Evolutionary conservation across 1,140 invertebrate species (phyloP).

Genomic region (Rhyacophila brunnea): DNA sequence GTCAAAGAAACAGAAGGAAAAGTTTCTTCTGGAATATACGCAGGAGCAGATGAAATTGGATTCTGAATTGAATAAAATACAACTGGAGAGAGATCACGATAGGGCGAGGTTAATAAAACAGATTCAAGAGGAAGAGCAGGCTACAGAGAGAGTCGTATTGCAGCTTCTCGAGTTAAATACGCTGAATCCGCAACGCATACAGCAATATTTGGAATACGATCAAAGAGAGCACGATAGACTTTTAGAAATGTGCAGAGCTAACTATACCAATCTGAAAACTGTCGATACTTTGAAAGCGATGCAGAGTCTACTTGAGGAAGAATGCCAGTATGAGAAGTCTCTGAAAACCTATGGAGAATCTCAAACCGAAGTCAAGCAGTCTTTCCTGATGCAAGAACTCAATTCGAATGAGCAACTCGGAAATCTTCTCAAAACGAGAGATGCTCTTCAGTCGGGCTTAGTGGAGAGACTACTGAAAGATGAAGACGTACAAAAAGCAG

Average conservation of each 20-base stretch:
- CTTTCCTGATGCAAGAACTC: slow-evolving; percentile 52
- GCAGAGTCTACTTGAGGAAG: slow-evolving; percentile 64
- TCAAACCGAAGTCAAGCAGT: slow-evolving; percentile 58
- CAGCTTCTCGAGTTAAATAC: slow-evolving; percentile 61
- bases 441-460: slow-evolving; percentile 58
- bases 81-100: slow-evolving; percentile 63
- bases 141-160: slow-evolving; percentile 63
- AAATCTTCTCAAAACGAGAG: slow-evolving; percentile 61
- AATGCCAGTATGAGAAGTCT: slow-evolving; percentile 57
- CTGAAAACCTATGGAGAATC: slow-evolving; percentile 60
- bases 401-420: slow-evolving; percentile 59
- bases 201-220: slow-evolving; percentile 64
- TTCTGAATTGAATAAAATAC: slow-evolving; percentile 63
- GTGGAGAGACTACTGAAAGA: slow-evolving; percentile 62
- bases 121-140: slow-evolving; percentile 61
- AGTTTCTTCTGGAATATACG: slow-evolving; percentile 62
- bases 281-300: slow-evolving; percentile 62
- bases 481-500: slow-evolving; percentile 70
- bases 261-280: slow-evolving; percentile 53
- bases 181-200: slow-evolving; percentile 57
- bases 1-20: slow-evolving; percentile 48
- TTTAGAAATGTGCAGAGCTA: slow-evolving; percentile 55
- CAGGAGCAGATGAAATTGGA: slow-evolving; percentile 65
- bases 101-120: slow-evolving; percentile 59
- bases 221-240: slow-evolving; percentile 61